phyloP scores from a whole-genome alignment of 2,113 vertebrate genomes.

The Patagioenas fasciata region DNA sequence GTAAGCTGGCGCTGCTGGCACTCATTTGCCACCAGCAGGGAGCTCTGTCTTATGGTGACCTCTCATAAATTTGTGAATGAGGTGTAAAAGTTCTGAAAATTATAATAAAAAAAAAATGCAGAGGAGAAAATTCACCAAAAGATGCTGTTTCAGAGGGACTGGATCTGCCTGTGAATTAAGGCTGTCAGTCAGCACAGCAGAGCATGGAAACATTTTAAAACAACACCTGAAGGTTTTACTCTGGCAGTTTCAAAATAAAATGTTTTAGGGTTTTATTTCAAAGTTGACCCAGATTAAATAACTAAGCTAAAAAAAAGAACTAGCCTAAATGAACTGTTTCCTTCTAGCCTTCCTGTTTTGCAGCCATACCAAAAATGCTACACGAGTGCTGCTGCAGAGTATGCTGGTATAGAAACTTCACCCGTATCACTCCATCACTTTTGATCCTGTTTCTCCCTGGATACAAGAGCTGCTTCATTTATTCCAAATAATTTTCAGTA shows the following conservation, averaged over 20 bases:
- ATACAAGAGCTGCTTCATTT: background rate
- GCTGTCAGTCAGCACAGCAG: background rate
- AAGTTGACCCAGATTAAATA: background rate
- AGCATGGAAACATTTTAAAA: background rate
- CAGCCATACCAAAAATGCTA: background rate
- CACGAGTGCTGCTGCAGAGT: background rate
- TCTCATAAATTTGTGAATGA: background rate
- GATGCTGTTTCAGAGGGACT: background rate
- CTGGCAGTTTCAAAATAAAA: background rate
- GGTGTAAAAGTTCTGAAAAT: background rate
- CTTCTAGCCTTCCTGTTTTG: constrained; percentile 31
- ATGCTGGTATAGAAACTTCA: background rate
- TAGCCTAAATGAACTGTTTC: background rate
- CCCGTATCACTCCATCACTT: background rate
- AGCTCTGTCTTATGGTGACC: background rate
- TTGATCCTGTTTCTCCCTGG: background rate
- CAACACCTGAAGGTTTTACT: accelerated
- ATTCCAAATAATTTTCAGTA: background rate
- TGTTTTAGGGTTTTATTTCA: background rate
- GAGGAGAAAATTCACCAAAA: background rate
- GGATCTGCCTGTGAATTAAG: background rate
- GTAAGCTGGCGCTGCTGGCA: background rate
- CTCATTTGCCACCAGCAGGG: background rate
- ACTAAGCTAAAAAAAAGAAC: background rate
- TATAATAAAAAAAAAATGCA: background rate